Percentiles rank a stretch among this genome's conserved stretches.
These are phyloP conservation scores for Zootermopsis nevadensis DNA, from an alignment of 2,888 invertebrate species.

Conservation along the genomic window DNA sequence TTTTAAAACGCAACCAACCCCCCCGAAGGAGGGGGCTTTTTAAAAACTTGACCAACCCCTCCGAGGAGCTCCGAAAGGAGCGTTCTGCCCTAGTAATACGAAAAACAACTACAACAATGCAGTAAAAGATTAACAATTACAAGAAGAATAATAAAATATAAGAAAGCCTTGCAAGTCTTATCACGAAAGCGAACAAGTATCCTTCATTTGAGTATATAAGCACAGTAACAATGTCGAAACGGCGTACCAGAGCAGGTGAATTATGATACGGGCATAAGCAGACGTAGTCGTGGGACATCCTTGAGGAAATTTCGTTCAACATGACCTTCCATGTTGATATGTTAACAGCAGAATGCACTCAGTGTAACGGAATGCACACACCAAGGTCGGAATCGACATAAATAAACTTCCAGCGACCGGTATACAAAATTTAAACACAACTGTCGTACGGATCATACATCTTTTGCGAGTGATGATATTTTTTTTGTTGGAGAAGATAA, in stretches of 20 bases:
- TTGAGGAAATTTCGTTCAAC: neutral
- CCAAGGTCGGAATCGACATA: neutral
- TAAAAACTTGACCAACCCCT: too few species aligned
- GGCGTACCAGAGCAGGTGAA: neutral
- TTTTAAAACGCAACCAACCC: too few species aligned
- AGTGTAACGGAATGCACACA: neutral
- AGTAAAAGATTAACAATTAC: too few species aligned
- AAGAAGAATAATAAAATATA: too few species aligned
- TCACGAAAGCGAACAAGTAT: neutral
- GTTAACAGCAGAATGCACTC: slow-evolving; percentile 12
- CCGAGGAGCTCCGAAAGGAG: too few species aligned
- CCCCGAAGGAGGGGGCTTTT: too few species aligned
- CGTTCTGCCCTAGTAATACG: too few species aligned
- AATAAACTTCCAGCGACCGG: neutral
- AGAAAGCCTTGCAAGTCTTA: too few species aligned
- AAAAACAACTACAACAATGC: too few species aligned
- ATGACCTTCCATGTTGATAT: neutral
- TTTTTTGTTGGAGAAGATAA: too few species aligned
- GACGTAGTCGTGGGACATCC: neutral
- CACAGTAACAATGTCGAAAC: neutral
- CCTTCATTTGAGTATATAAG: neutral
- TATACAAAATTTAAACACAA: neutral
- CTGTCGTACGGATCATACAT: too few species aligned
- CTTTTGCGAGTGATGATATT: too few species aligned
- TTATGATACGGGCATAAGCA: neutral